A percentile compares a stretch with the other conserved stretches of the same genome.
phyloP scores from a whole-genome alignment of 2,113 vertebrate genomes.

The Bos indicus region DNA sequence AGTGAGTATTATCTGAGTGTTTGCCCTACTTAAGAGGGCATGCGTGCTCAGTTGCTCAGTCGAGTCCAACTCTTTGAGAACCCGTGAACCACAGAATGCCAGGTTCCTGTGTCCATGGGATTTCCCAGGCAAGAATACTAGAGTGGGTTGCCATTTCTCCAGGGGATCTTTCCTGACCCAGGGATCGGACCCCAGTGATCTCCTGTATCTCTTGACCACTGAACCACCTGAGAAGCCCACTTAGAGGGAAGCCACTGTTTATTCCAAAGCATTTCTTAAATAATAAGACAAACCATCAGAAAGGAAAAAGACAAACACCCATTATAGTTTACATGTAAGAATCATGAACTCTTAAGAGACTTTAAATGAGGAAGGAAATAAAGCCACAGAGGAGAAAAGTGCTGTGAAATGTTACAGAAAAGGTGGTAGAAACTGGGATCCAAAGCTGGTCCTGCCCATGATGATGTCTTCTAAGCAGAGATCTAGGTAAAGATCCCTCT shows the following conservation, averaged over 20 bases:
- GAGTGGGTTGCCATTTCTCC: background rate
- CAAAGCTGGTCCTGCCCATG: too few species aligned
- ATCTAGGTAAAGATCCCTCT: background rate
- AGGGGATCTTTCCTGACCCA: background rate
- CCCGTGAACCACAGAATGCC: accelerated
- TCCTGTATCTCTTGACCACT: background rate
- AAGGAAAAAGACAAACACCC: background rate
- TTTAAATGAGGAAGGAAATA: background rate
- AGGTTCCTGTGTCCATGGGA: background rate
- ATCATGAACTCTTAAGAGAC: background rate
- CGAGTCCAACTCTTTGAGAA: background rate
- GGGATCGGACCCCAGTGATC: accelerated
- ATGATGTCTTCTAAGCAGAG: background rate
- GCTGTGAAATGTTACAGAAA: accelerated
- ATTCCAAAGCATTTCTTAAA: background rate
- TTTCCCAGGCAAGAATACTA: background rate
- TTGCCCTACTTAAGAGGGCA: background rate
- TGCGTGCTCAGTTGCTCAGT: background rate
- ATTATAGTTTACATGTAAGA: background rate
- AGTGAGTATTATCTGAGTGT: background rate
- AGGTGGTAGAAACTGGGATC: too few species aligned
- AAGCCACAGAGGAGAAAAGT: background rate
- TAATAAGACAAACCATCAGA: background rate
- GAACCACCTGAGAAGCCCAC: background rate
- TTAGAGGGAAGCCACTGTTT: background rate